Base-by-base conservation (phyloP, 2,113 vertebrate species). In the Anhinga rufa region DNA sequence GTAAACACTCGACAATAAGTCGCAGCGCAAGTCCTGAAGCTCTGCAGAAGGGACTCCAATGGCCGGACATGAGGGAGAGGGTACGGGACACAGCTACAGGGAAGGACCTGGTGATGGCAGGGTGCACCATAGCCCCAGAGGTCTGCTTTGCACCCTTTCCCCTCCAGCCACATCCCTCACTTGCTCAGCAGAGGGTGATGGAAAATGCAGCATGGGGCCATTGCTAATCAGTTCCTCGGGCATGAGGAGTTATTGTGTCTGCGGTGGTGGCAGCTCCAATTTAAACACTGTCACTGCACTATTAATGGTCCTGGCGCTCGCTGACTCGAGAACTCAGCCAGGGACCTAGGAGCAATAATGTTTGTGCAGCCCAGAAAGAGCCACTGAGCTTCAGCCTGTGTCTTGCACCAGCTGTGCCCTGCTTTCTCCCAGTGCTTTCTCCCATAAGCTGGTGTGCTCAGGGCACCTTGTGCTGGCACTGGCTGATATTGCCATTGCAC, bases 1-100 rank as follows among this genome's bases (percentile, higher is more conserved):
- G 96, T 95, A 96, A 94, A 88, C 97, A 97, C 95, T 97, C 38
- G 32, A 69, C 96, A 97, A 97, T 92, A 93, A 92, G 92, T 92
- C 70, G 14, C 91, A 82, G 66, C 0, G 20, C 85, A 93, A 44
- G 94, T 72, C 58, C 54, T 55, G 72, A 84, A 96, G 92, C 94
- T 85, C 95, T 54, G 92, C 90, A 90, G 49, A 94, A 97, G 97
- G 75, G 71, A 87, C 24, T 93, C 10, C 11, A 44, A 82, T 4
- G 3, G 69, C 71, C 4, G 87, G 86, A 64, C 70, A 60, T 1
- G 24, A 82, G 83, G 84, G 72, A 88, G 14, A 94, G 81, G 90
- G 90, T 58, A 84, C 5, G 20, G 88, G 90, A 69, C 42, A 86
- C 14, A 32, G 44, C 32, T 49, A 31, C 29, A 25, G 88, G 40